Evolutionary conservation across 2,888 invertebrate genomes (phyloP), one percentile per base, ranked within the genome.

Genomic region (Oeneis ivallda): DNA sequence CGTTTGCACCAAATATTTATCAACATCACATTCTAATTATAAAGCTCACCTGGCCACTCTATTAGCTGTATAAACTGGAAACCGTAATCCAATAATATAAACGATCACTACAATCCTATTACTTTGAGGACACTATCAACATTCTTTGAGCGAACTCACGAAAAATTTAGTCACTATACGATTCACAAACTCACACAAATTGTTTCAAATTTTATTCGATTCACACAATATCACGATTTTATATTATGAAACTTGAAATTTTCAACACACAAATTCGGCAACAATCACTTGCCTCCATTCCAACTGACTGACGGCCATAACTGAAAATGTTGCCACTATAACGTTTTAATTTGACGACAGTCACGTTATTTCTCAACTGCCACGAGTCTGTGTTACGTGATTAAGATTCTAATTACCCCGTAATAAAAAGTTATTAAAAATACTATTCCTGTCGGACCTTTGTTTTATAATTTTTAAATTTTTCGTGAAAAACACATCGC

Each of bases 241-340:
- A n/a, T 79, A 80, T 76, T 79, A 80, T 76, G 77, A 85, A 86
- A 88, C 83, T 85, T 84, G 78, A 79, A 78, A 79, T 85, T 83
- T 87, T 85, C 79, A 81, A 82, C 82, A 84, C 82, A 77, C 83
- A 83, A 84, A 84, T 86, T 82, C 84, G 79, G 83, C 79, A 84
- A 84, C 82, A 77, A 78, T 81, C 80, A 78, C 77, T 78, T 75
- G 74, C 85, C 84, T 76, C 78, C 84, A 81, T 78, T 76, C 80
- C 83, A 83, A 86, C 80, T 81, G 83, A 87, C 86, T 80, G 81
- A 89, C 90, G 87, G 91, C 91, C 91, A 92, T 91, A 80, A 90
- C 91, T 91, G 72, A 84, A 84, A 89, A 86, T 81, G 78, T 80
- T 80, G 77, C 80, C 79, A 77, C 59, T 37, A 32, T 15, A 37